phyloP scores from a whole-genome alignment of 2,113 vertebrate genomes.

The Equus quagga region DNA sequence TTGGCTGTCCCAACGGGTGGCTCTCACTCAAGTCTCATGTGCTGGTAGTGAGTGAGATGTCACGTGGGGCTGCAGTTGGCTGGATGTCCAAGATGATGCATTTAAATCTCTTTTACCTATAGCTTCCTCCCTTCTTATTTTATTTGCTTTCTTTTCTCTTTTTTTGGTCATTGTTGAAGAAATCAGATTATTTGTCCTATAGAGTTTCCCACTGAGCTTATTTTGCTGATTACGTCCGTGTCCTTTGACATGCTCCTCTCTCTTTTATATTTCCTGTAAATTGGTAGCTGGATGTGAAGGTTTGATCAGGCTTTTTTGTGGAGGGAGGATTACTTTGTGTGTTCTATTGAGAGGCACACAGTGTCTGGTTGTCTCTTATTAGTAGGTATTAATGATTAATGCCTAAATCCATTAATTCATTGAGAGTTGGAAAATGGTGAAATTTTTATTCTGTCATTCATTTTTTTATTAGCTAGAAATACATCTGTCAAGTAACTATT shows the following conservation, averaged over 20 bases:
- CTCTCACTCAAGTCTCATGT: background rate
- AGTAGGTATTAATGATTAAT: background rate
- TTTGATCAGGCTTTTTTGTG: background rate
- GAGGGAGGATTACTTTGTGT: background rate
- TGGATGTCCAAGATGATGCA: background rate
- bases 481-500: background rate
- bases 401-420: background rate
- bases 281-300: background rate
- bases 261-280: background rate
- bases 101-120: background rate
- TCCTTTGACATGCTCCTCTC: background rate
- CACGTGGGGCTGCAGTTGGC: background rate
- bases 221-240: background rate
- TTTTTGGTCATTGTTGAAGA: background rate
- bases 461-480: constrained; percentile 9
- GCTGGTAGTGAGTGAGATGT: background rate
- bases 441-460: background rate
- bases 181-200: background rate
- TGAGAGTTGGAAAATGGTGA: constrained; percentile 1
- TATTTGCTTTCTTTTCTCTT: background rate
- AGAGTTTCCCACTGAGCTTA: background rate
- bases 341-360: background rate
- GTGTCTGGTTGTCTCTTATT: background rate
- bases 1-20: background rate
- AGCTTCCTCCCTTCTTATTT: background rate